phyloP scores from a whole-genome alignment of 1,140 invertebrate genomes.

The Calycopis cecrops region DNA sequence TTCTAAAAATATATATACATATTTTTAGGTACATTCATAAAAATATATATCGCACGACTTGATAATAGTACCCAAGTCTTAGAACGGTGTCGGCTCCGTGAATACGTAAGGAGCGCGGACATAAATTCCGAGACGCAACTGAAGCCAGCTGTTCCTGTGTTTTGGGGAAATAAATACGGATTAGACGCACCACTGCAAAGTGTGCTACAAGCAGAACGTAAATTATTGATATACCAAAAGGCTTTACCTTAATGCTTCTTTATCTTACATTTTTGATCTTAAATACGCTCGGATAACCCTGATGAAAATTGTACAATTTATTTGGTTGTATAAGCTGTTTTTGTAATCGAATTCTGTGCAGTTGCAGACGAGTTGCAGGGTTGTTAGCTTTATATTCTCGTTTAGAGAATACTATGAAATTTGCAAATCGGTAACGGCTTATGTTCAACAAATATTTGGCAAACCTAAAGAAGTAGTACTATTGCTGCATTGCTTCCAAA shows the following conservation, averaged over 20 bases:
- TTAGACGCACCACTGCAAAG: conserved; percentile 37
- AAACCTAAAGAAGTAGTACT: too few species aligned
- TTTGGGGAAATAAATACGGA: conserved; percentile 65
- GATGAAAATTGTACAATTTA: neutral
- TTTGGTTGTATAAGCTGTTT: too few species aligned
- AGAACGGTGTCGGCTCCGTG: conserved; percentile 9
- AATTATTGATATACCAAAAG: conserved; percentile 19
- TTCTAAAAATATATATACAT: too few species aligned
- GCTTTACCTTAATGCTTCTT: conserved; percentile 12
- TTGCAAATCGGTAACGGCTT: too few species aligned
- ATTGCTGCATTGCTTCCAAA: too few species aligned
- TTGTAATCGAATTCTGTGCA: too few species aligned
- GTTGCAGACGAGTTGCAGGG: too few species aligned
- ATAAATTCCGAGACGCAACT: conserved; percentile 57
- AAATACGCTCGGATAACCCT: neutral
- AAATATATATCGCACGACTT: conserved; percentile 13
- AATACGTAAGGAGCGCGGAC: conserved; percentile 38
- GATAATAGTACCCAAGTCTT: conserved; percentile 8
- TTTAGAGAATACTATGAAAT: too few species aligned
- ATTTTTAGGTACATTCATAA: too few species aligned
- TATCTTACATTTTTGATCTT: conserved; percentile 10
- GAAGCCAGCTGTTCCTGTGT: conserved; percentile 58
- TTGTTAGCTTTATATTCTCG: too few species aligned
- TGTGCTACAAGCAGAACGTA: conserved; percentile 17
- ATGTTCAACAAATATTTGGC: too few species aligned